Conservation (phyloP, 2,113 vertebrate species). For the Colossoma macropomum region DNA sequence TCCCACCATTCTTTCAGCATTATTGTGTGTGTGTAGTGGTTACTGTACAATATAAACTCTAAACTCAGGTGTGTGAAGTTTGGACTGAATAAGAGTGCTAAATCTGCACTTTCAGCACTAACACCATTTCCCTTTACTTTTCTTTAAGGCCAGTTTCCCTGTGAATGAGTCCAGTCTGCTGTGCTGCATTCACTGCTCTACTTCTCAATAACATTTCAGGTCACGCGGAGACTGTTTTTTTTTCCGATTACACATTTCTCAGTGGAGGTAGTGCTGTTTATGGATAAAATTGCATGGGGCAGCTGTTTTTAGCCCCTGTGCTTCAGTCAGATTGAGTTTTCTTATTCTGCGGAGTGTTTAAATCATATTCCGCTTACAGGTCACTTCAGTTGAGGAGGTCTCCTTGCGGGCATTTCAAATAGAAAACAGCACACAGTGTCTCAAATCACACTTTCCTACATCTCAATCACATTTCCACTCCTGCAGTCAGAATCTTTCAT, state of each 20-base stretch:
- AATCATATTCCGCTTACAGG: slow-evolving; percentile 65
- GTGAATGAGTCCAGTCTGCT: not conserved
- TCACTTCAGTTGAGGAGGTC: slow-evolving; percentile 47
- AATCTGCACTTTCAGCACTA: not conserved
- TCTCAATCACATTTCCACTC: slow-evolving; percentile 18
- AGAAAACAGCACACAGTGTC: not conserved
- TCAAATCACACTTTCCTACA: not conserved
- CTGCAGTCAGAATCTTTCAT: slow-evolving; percentile 46
- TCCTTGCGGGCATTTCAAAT: slow-evolving; percentile 45
- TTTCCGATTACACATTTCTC: slow-evolving; percentile 47
- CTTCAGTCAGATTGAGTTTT: slow-evolving; percentile 46
- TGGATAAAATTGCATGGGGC: slow-evolving; percentile 51
- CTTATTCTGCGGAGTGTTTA: slow-evolving; percentile 48
- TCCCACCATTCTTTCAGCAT: too few species aligned
- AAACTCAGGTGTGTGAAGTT: not conserved
- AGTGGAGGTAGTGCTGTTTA: slow-evolving; percentile 47
- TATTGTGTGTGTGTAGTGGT: not conserved
- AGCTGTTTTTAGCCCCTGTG: slow-evolving; percentile 41
- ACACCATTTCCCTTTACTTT: not conserved
- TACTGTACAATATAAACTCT: not conserved
- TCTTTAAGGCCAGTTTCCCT: not conserved
- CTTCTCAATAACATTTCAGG: slow-evolving; percentile 40
- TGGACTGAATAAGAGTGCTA: not conserved
- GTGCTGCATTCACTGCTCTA: not conserved
- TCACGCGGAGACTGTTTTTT: not conserved